A percentile compares a stretch with the other conserved stretches of the same genome.
Conservation (phyloP, 2,888 invertebrate genomes). For the Liodrosophila aerea region DNA sequence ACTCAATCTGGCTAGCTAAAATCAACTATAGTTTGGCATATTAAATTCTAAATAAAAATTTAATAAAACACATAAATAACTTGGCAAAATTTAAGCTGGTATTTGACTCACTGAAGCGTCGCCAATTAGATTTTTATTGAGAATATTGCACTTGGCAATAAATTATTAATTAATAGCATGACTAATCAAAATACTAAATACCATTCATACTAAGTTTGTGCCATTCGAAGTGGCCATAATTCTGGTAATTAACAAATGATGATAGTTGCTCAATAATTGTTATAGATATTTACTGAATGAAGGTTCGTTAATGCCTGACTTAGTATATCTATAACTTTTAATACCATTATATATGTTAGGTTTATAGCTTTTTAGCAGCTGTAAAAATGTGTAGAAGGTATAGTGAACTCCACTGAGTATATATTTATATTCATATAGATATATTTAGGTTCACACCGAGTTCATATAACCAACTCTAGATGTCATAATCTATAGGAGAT, state of each 20-base stretch:
- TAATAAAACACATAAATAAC: not conserved
- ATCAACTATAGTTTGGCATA: not conserved
- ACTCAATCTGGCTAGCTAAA: not conserved
- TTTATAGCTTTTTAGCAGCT: no score
- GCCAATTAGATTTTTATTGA: conserved; percentile 44
- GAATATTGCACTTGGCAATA: conserved; percentile 37
- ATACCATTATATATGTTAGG: no score
- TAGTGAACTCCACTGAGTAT: no score
- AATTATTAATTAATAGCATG: conserved; percentile 36
- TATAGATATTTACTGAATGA: conserved; percentile 7
- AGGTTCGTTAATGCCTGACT: not conserved
- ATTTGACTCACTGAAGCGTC: conserved; percentile 47
- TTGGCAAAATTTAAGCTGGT: not conserved
- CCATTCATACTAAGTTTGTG: not conserved
- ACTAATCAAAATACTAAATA: conserved; percentile 35
- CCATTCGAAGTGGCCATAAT: conserved; percentile 8
- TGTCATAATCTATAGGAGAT: no score
- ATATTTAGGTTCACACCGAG: no score
- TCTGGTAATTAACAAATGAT: conserved; percentile 19
- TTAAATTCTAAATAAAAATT: conserved; percentile 1
- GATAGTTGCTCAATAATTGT: conserved; percentile 16
- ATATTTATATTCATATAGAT: no score
- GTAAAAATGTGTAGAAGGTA: no score
- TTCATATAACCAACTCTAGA: no score
- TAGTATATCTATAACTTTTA: no score